These are phyloP conservation scores for Dasypus novemcinctus DNA, from an alignment of 2,113 vertebrate species.

Conservation along the genomic window DNA sequence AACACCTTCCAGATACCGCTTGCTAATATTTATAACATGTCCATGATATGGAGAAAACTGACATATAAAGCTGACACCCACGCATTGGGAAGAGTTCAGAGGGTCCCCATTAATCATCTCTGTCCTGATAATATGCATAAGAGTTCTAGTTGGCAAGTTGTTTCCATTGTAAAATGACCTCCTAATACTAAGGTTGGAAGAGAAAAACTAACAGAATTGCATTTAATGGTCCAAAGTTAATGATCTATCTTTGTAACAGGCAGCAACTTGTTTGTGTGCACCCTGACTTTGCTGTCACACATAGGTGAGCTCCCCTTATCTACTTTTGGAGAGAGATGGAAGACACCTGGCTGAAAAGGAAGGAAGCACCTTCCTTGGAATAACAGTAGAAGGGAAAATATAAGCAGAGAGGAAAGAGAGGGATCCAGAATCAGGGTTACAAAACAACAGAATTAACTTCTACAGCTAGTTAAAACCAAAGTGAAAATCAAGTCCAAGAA, in stretches of 20 bases:
- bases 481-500: neutral
- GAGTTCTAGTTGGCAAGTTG: neutral
- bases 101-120: neutral
- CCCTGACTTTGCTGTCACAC: neutral
- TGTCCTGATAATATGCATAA: neutral
- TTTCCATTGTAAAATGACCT: slow-evolving; percentile 29
- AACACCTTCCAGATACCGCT: slow-evolving; percentile 23
- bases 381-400: neutral
- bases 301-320: no score
- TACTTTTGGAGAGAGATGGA: neutral
- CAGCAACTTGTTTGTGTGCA: neutral
- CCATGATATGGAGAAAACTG: neutral
- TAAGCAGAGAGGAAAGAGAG: neutral
- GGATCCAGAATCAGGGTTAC: neutral
- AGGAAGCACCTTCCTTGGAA: neutral
- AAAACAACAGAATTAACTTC: neutral
- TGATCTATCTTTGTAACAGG: neutral
- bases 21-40: slow-evolving; percentile 18
- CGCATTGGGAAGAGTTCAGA: slow-evolving; percentile 4
- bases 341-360: neutral
- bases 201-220: slow-evolving; percentile 8
- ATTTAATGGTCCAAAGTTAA: slow-evolving; percentile 2
- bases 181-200: slow-evolving; percentile 13
- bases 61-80: neutral
- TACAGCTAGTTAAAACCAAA: neutral